A percentile compares a stretch with the other conserved stretches of the same genome.
These are phyloP conservation scores for Varecia variegata DNA, from an alignment of 2,797 vertebrate species.

Conservation along the genomic window DNA sequence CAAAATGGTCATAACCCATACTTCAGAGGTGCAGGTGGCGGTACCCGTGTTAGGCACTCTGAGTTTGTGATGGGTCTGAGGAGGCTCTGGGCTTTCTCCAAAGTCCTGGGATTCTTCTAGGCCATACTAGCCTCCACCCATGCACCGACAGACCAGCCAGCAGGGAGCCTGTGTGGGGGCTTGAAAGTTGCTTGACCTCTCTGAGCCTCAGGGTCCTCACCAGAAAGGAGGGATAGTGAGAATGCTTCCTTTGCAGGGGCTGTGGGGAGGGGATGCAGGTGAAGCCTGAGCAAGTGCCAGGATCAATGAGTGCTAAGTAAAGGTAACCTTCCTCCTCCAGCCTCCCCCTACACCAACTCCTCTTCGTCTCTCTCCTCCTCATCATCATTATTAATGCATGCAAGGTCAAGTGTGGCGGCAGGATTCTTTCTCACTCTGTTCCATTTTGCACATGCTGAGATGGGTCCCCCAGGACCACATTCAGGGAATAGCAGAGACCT, in stretches of 20 bases:
- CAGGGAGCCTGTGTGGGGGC: neutral
- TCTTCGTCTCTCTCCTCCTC: rapidly evolving
- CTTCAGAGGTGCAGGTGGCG: rapidly evolving
- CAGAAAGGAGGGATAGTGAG: neutral
- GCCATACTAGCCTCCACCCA: rapidly evolving
- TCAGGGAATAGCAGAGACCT: neutral
- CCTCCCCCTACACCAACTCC: neutral
- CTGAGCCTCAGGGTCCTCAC: neutral
- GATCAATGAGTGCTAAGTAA: neutral
- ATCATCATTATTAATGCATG: neutral
- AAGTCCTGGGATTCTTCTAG: neutral
- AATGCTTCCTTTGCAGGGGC: no score
- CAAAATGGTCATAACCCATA: rapidly evolving
- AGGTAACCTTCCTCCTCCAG: neutral
- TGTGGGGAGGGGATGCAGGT: neutral
- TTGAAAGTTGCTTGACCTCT: neutral
- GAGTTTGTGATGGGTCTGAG: neutral
- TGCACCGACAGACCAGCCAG: neutral
- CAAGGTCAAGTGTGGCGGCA: neutral
- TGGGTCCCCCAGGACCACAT: neutral
- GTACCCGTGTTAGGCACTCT: neutral
- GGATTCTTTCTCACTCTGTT: neutral
- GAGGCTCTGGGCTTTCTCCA: neutral
- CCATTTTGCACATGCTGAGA: neutral
- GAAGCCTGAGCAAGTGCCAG: neutral